Evolutionary conservation across 2,888 invertebrate species (phyloP), one percentile per base, ranked within the genome.

Genomic region (Andrena marginata): DNA sequence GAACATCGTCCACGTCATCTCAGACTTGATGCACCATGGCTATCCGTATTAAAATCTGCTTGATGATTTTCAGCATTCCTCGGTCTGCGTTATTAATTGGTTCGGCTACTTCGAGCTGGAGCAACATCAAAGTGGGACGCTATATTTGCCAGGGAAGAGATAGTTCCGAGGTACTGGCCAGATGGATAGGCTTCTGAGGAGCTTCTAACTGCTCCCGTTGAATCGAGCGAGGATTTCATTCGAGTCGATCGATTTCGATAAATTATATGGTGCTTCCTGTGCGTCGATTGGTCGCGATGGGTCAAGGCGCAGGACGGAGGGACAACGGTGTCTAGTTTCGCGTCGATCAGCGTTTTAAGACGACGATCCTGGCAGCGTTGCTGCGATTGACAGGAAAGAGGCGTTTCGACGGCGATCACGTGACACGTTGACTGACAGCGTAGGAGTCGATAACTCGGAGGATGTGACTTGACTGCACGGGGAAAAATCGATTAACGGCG

Each of bases 401-500:
- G 31, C 42, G 42, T 42, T 42, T 42, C 42, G 42, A 42, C 42
- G 16, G 42, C 42, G 42, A 42, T 16, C 42, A 42, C 42, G 42
- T 42, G 42, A 42, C 42, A 16, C 42, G 42, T 42, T 26, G 42
- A 13, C 3, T 23, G 51, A 8, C 7, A 42, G 13, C 7, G 29
- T 13, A 23, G 48, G 48, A 42, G 65, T 26, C 49, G 35, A n/a
- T 20, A 31, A 31, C 62, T 33, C 51, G 23, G 49, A n/a, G 26
- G 64, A 64, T 64, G 48, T 35, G 48, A 42, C 51, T 59, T 63
- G 42, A 59, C 5, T 20, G 63, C 20, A 16, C 48, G 48, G 7
- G 60, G 75, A 70, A 82, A 77, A 82, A 83, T 72, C 83, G 76
- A 77, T 82, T 76, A 73, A 54, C 77, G 29, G 62, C 51, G 67